Conservation (phyloP, 2,888 invertebrate species). For the Blastobasis lacticolella region DNA sequence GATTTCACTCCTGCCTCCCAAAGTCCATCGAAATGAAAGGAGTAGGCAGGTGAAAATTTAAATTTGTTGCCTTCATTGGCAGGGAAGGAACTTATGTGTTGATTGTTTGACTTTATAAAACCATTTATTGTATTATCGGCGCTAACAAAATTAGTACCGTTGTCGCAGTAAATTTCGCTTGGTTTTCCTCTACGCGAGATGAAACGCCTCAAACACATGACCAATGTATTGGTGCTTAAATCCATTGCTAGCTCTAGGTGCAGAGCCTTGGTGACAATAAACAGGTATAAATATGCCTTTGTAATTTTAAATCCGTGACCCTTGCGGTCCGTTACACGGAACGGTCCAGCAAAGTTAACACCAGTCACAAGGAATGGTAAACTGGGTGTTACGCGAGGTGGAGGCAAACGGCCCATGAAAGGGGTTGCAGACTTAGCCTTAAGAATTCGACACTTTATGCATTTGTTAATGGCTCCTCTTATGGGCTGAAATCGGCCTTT, state of each 20-base stretch:
- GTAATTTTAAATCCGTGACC: conserved; percentile 10
- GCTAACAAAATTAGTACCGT: conserved; percentile 2
- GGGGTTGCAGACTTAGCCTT: background rate
- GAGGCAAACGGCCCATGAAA: conserved; percentile 12
- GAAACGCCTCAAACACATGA: conserved; percentile 6
- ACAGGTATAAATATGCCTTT: conserved; percentile 12
- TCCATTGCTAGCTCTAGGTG: conserved; percentile 11
- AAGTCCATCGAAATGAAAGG: conserved; percentile 2
- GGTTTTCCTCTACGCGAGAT: conserved; percentile 9
- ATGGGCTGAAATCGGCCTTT: background rate
- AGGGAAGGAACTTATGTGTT: background rate
- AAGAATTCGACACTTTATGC: background rate
- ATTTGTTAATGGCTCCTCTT: background rate
- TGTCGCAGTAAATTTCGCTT: background rate
- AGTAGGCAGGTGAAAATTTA: conserved; percentile 1
- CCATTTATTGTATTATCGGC: background rate
- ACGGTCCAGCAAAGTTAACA: conserved; percentile 7
- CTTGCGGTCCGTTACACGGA: conserved; percentile 5
- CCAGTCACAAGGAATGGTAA: conserved; percentile 7
- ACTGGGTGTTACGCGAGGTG: conserved; percentile 5
- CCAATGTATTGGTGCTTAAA: conserved; percentile 6
- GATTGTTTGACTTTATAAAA: background rate
- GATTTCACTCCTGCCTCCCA: conserved; percentile 3
- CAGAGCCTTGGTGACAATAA: conserved; percentile 5
- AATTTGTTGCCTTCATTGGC: conserved; percentile 1